Evolutionary conservation across 1,140 invertebrate species (phyloP), one percentile per base, ranked within the genome.

Genomic region (Amyelois transitella): DNA sequence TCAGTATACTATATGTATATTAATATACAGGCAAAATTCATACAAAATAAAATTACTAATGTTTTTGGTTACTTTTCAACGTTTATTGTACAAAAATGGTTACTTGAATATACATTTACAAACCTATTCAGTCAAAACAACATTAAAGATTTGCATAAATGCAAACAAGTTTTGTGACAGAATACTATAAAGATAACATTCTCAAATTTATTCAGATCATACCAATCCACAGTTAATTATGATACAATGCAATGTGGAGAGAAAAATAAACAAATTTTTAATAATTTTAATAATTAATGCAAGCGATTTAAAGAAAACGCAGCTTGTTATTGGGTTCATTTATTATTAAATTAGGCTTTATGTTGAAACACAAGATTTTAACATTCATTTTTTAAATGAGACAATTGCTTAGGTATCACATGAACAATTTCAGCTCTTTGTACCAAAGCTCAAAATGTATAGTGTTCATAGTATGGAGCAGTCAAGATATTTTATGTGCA

Each of bases 41-140:
- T 48, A 20, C n/a, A 24, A 14, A 10, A 51, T 38, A 22, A 28
- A 38, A 44, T 44, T 18, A 6, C 32, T 1, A 38, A 24, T 14
- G 14, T 17, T 38, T 57, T 51, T 55, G 53, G 52, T 70, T 68
- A 58, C 70, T 79, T 72, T 64, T 69, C 53, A 14, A 6, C 60
- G 64, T 80, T 77, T 84, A 86, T 84, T 82, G 69, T 81, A 82
- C 69, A 82, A 79, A 82, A 77, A 63, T 69, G 71, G 72, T 58
- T 60, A 69, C 51, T 78, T 74, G 60, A 64, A 74, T 50, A 48
- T 75, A 76, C 77, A 83, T 60, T 81, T 80, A 84, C 72, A 83
- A 74, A 78, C 74, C 64, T 79, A 81, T 73, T 78, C 74, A 82
- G 80, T 85, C 77, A 78, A 81, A 73, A 64, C 58, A 71, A 70